Base-by-base conservation (phyloP, 2,113 vertebrate species). In the Excalfactoria chinensis region DNA sequence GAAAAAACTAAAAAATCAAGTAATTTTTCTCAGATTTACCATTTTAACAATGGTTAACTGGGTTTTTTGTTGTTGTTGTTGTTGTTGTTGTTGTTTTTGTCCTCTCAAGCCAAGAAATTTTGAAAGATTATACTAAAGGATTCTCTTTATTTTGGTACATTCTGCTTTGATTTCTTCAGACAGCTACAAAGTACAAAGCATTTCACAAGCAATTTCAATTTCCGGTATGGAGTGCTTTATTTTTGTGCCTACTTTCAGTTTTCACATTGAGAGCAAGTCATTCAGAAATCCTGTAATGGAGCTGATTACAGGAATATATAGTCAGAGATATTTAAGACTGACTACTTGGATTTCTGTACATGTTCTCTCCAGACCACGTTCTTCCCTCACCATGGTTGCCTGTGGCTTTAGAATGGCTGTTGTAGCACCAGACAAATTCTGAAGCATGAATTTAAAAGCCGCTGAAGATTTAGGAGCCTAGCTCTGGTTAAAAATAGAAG, bases 321-420 rank as follows among this genome's bases (percentile, higher is more conserved):
- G 10, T 2, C 8, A 7, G 19, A 21, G 62, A 16, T 69, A 51
- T 2, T 78, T 70, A 62, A 75, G 74, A 46, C 4, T 10, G 12
- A 19, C 11, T 7, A 11, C 1, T 5, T 78, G 12, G 15, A 40
- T 89, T 30, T 58, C 34, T 58, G 60, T 25, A 8, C 14, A 32
- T 37, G 7, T 8, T 63, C 17, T 88, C 26, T 69, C 60, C 63
- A 64, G 28, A 26, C 22, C 6, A 35, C 26, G 23, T 17, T 64
- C 46, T 63, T 35, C 28, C 48, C n/a, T 32, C 34, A 37, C 14
- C 0, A 0, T 26, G 7, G 25, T 41, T 11, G 9, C 4, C 13
- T 63, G 20, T 46, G 79, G 62, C 14, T 48, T 72, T n/a, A 68
- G 35, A 15, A 58, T 30, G 37, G 25, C 9, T 76, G 40, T 86